Percentiles rank a stretch among this genome's conserved stretches.
Conservation (phyloP, 2,113 vertebrate species). For the Pluvialis apricaria region DNA sequence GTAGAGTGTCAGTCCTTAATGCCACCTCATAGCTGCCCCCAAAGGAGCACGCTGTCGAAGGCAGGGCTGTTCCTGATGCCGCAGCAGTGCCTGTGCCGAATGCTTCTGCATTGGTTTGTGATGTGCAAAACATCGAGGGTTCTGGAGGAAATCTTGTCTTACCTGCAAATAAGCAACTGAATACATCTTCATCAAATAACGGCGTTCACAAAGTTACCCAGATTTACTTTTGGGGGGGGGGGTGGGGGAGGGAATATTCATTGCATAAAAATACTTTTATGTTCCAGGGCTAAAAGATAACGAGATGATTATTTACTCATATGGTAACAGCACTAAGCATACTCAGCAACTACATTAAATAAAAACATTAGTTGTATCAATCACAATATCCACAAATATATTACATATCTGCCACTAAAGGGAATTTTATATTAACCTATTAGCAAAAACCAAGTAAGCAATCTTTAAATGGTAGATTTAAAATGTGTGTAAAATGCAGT, state of each 20-base stretch:
- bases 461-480: background rate
- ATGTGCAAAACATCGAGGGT: too few species aligned
- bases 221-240: too few species aligned
- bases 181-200: background rate
- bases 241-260: background rate
- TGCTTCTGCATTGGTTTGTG: fast-evolving
- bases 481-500: background rate
- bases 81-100: background rate
- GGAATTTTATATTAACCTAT: background rate
- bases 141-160: background rate
- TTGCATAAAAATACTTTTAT: background rate
- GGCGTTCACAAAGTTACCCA: background rate
- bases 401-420: background rate
- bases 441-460: background rate
- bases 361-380: background rate
- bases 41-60: fast-evolving
- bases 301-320: background rate
- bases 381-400: background rate
- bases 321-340: background rate
- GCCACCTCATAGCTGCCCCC: fast-evolving
- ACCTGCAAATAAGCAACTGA: background rate
- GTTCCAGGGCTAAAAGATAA: background rate
- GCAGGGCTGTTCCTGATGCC: fast-evolving
- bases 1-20: fast-evolving
- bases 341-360: background rate